Percentiles rank a stretch among this genome's conserved stretches.
Evolutionary conservation across 2,797 vertebrate species (phyloP).

Genomic region (Amblyopsis hoosieri): DNA sequence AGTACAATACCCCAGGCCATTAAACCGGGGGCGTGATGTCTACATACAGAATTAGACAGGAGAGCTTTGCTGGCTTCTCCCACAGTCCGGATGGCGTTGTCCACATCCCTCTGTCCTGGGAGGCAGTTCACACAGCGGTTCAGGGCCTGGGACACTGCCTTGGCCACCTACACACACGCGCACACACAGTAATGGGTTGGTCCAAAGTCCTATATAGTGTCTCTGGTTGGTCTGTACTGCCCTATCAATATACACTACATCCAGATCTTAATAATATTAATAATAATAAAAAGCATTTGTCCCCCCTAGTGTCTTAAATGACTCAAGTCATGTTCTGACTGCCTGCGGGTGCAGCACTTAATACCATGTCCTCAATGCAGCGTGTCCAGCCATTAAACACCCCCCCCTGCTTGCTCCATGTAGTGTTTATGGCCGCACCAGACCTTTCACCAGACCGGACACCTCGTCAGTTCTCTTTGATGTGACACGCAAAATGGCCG

Average conservation of each 20-base stretch:
- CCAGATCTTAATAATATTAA: no score
- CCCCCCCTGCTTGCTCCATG: no score
- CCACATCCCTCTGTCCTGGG: conserved; percentile 94
- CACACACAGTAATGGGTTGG: background rate
- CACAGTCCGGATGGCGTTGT: conserved; percentile 91
- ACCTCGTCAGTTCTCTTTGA: no score
- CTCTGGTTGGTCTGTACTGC: background rate
- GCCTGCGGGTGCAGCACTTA: no score
- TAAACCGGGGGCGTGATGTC: background rate
- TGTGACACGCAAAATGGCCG: no score
- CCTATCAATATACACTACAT: background rate
- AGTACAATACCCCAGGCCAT: no score
- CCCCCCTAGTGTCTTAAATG: background rate
- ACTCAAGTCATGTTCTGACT: background rate
- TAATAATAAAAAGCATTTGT: no score
- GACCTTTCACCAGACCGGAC: no score
- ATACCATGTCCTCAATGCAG: no score
- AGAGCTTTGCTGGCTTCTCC: conserved; percentile 95
- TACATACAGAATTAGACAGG: conserved; percentile 85
- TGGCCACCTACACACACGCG: conserved; percentile 85
- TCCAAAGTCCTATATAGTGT: no score
- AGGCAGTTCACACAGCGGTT: conserved; percentile 94
- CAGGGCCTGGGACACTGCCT: conserved; percentile 93
- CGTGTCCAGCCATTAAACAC: no score
- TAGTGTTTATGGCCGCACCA: no score